Percentiles rank a stretch among this genome's conserved stretches.
These are phyloP conservation scores for Panagrolaimus sp. DNA, from an alignment of 1,140 invertebrate species.

Conservation along the genomic window DNA sequence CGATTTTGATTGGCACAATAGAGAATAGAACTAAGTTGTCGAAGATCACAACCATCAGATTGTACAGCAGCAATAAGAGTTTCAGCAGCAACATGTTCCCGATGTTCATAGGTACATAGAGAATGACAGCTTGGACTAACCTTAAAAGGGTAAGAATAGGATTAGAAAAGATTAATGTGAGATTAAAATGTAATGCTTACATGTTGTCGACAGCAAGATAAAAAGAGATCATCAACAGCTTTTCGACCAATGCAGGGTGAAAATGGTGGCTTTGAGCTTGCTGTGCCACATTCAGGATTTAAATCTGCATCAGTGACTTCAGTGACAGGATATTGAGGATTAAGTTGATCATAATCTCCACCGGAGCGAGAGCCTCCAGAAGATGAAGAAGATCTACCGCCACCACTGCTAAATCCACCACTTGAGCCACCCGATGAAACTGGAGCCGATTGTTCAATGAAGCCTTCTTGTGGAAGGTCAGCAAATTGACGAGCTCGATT, in stretches of 20 bases:
- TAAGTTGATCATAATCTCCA: conserved; percentile 40
- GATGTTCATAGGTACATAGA: conserved; percentile 51
- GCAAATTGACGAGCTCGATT: neutral
- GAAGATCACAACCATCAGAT: conserved; percentile 47
- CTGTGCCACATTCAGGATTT: conserved; percentile 47
- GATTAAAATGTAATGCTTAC: conserved; percentile 15
- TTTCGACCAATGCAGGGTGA: conserved; percentile 45
- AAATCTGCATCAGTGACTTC: conserved; percentile 46
- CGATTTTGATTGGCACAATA: conserved; percentile 55
- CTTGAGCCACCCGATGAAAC: neutral
- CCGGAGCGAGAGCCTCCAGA: conserved; percentile 15
- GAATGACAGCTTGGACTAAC: conserved; percentile 48
- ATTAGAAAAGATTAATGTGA: neutral
- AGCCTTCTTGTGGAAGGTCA: conserved; percentile 25
- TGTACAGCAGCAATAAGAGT: conserved; percentile 49
- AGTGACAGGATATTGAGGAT: conserved; percentile 45
- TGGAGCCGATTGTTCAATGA: conserved; percentile 34
- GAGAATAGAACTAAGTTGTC: conserved; percentile 43
- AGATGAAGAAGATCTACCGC: neutral
- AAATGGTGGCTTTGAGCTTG: conserved; percentile 42
- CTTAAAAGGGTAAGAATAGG: conserved; percentile 14
- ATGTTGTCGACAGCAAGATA: conserved; percentile 47
- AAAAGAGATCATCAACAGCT: conserved; percentile 47
- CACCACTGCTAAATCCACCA: neutral
- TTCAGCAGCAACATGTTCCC: conserved; percentile 52